Evolutionary conservation across 2,797 vertebrate genomes (phyloP).

Genomic region (Tinamus major): DNA sequence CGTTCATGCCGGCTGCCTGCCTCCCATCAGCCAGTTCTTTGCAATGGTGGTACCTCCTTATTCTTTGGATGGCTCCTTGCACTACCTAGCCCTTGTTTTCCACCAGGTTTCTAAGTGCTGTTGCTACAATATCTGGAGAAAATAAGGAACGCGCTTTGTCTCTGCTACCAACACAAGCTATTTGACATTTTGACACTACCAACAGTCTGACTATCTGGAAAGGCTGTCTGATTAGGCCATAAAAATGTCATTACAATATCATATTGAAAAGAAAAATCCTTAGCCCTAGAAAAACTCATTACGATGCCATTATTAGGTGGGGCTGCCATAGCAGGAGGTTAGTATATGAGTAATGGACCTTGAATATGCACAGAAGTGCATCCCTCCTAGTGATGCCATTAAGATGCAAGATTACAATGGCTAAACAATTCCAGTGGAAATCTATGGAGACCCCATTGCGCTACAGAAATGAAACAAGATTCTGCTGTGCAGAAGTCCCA

Average conservation of each 20-base stretch:
- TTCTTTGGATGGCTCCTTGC: background rate
- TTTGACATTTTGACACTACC: background rate
- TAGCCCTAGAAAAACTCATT: conserved; percentile 51
- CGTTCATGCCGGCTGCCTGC: background rate
- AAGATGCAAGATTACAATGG: conserved; percentile 27
- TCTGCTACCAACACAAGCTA: background rate
- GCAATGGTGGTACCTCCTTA: rapidly evolving
- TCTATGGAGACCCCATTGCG: background rate
- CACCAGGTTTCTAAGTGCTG: background rate
- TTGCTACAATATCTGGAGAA: background rate
- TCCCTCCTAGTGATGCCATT: conserved; percentile 60
- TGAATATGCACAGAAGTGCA: conserved; percentile 48
- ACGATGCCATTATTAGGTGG: conserved; percentile 54
- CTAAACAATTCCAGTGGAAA: conserved; percentile 34
- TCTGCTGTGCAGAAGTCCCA: conserved; percentile 3
- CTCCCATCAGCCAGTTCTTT: background rate
- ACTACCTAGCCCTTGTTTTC: background rate
- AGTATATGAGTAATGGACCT: conserved; percentile 61
- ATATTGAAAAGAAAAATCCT: conserved; percentile 45
- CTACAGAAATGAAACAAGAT: conserved; percentile 38
- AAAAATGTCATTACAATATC: background rate
- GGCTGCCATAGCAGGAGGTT: background rate
- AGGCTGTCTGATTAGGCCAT: conserved; percentile 1
- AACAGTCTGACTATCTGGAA: background rate
- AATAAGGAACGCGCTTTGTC: background rate